phyloP scores from a whole-genome alignment of 2,797 vertebrate species.

The Myotis pilosus region DNA sequence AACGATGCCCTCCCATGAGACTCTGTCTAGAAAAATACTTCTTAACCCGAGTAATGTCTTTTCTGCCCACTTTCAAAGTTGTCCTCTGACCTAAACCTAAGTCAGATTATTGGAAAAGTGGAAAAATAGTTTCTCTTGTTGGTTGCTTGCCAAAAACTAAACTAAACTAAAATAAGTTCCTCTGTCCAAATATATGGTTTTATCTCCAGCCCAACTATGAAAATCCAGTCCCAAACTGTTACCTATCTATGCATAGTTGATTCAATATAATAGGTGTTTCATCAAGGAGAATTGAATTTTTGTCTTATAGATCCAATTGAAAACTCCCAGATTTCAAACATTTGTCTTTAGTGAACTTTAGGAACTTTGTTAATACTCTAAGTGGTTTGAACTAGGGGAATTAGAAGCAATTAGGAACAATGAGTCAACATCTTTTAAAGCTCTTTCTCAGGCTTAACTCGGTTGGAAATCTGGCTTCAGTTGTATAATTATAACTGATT shows the following conservation, averaged over 20 bases:
- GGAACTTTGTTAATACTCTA: neutral
- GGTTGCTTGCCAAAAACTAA: slow-evolving; percentile 40
- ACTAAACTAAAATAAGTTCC: neutral
- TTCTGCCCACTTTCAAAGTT: neutral
- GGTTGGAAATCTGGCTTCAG: neutral
- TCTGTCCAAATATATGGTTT: neutral
- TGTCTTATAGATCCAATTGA: neutral
- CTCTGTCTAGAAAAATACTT: no score
- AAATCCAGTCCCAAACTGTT: neutral
- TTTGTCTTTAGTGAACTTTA: slow-evolving; percentile 11
- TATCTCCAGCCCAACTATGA: neutral
- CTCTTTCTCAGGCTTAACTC: slow-evolving; percentile 7
- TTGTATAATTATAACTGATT: slow-evolving; percentile 12
- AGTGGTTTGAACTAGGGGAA: neutral
- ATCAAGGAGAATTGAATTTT: neutral
- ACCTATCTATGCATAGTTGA: neutral
- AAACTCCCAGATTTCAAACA: slow-evolving; percentile 32
- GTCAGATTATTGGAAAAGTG: neutral
- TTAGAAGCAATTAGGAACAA: slow-evolving; percentile 44
- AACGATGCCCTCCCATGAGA: neutral
- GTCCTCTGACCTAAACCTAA: neutral
- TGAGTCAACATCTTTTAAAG: slow-evolving; percentile 5
- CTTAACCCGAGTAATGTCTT: neutral
- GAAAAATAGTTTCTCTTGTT: neutral
- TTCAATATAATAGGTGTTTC: neutral